Percentiles rank a stretch among this genome's conserved stretches.
These are phyloP conservation scores for Montifringilla adamsi DNA, from an alignment of 2,113 vertebrate genomes.

Conservation along the genomic window DNA sequence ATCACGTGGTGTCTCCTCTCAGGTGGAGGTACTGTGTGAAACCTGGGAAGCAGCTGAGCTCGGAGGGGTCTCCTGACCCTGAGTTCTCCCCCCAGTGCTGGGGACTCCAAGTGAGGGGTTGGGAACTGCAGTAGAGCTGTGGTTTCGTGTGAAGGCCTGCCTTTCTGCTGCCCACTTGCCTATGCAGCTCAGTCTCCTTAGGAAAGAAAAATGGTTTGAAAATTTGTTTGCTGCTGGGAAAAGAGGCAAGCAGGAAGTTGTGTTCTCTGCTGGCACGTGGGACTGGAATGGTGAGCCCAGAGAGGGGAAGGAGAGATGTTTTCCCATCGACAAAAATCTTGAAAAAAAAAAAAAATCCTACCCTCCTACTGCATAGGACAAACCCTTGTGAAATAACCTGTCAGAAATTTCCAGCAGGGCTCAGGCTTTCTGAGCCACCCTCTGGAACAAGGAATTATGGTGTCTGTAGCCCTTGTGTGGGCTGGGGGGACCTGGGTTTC, in stretches of 20 bases:
- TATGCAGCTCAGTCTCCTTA: not conserved
- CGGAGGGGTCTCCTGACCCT: fast-evolving
- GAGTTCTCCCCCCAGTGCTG: not conserved
- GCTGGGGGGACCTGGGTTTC: not conserved
- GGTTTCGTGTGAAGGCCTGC: not conserved
- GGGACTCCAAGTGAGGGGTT: fast-evolving
- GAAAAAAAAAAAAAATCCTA: not conserved
- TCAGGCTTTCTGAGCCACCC: not conserved
- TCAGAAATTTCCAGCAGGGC: not conserved
- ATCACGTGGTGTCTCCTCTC: not conserved
- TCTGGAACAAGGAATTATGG: not conserved
- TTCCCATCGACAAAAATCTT: not conserved
- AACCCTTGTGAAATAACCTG: not conserved
- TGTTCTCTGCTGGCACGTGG: not conserved
- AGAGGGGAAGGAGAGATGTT: not conserved
- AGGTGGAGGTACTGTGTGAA: not conserved
- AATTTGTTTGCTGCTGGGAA: not conserved
- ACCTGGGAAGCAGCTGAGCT: not conserved
- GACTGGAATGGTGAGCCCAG: not conserved
- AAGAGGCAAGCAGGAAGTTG: not conserved
- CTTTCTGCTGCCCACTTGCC: not conserved
- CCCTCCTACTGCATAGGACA: not conserved
- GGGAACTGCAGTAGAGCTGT: not conserved
- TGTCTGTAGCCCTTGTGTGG: not conserved
- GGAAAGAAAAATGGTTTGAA: not conserved